A percentile compares a stretch with the other conserved stretches of the same genome.
phyloP scores from a whole-genome alignment of 2,888 invertebrate genomes.

The Cheiracanthium punctorium region DNA sequence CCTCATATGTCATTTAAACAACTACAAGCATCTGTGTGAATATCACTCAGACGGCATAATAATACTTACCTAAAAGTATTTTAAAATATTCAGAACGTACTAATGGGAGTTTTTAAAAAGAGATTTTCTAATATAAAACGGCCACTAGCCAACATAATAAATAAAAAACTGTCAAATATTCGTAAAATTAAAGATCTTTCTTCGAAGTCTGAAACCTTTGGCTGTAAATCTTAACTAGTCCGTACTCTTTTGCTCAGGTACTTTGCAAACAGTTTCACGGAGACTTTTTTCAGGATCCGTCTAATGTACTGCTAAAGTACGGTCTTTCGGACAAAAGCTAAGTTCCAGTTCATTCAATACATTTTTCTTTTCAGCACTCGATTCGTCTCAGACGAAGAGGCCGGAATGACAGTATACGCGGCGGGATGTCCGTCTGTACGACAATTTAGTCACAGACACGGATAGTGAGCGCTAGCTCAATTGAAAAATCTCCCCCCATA shows the following conservation, averaged over 20 bases:
- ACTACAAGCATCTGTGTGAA: no score
- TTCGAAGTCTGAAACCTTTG: no score
- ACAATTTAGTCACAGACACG: constrained; percentile 28
- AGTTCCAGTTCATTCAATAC: constrained; percentile 1
- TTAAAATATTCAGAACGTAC: no score
- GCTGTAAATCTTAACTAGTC: no score
- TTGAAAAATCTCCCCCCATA: constrained; percentile 16
- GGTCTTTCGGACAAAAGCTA: background rate
- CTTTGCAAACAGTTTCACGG: constrained; percentile 7
- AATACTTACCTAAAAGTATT: no score
- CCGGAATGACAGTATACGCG: background rate
- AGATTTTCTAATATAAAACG: no score
- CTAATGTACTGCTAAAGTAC: background rate
- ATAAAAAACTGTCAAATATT: no score
- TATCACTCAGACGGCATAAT: no score
- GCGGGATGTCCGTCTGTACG: background rate
- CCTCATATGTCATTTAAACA: no score
- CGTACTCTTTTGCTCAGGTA: background rate
- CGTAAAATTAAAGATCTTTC: no score
- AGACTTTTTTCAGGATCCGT: background rate
- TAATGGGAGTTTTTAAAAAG: no score
- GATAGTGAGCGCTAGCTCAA: background rate
- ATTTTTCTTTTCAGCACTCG: background rate
- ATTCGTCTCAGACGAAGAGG: constrained; percentile 25
- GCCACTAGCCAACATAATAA: no score